phyloP scores from a whole-genome alignment of 2,113 vertebrate species.

The Lonchura striata region DNA sequence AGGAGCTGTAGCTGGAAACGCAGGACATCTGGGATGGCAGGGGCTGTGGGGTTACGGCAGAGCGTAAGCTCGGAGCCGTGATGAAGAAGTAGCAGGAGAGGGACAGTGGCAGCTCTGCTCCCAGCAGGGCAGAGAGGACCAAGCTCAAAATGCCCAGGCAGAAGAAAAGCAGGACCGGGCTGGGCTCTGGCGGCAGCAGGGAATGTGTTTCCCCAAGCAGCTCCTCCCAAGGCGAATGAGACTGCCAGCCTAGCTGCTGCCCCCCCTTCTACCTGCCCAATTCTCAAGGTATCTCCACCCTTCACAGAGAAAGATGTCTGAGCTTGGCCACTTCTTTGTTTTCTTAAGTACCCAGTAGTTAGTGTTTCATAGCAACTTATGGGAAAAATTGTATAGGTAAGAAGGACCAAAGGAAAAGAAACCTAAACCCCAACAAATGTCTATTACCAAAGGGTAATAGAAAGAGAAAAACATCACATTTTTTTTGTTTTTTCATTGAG shows the following conservation, averaged over 20 bases:
- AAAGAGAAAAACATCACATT: rapidly evolving
- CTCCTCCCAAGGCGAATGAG: not conserved
- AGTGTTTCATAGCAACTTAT: not conserved
- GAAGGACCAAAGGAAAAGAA: not conserved
- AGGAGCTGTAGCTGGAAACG: too few species aligned
- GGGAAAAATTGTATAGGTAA: not conserved
- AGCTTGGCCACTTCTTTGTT: not conserved
- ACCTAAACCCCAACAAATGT: not conserved
- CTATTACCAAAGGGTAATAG: not conserved
- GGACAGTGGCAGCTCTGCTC: not conserved
- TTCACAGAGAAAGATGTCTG: not conserved
- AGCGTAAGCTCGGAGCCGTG: not conserved
- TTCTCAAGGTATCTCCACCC: not conserved
- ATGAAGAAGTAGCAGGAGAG: not conserved
- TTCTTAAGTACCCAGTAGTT: not conserved
- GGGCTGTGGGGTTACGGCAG: too few species aligned
- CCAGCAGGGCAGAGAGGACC: not conserved
- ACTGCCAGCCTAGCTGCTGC: too few species aligned
- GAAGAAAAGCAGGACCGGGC: not conserved
- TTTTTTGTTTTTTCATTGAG: not conserved
- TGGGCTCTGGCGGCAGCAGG: not conserved
- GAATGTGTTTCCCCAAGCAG: not conserved
- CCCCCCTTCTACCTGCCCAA: not conserved
- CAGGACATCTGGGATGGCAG: too few species aligned
- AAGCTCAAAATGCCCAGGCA: not conserved